Percentiles rank a stretch among this genome's conserved stretches.
These are phyloP conservation scores for Perizoma affinitatum DNA, from an alignment of 2,888 invertebrate genomes.

Conservation along the genomic window DNA sequence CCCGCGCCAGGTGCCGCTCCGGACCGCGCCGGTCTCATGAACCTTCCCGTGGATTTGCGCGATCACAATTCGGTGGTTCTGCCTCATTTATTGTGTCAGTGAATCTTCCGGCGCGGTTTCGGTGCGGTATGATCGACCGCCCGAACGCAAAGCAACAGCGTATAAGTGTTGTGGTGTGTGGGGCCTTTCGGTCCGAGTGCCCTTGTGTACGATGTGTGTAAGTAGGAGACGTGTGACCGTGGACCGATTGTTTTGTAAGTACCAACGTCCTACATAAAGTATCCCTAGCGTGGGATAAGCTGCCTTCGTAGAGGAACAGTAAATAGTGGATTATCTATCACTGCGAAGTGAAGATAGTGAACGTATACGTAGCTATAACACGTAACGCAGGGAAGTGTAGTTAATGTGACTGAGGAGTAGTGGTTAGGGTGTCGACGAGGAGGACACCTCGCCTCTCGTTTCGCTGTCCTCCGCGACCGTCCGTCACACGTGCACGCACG, in stretches of 20 bases:
- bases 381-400: slow-evolving; percentile 58
- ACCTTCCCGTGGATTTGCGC: slow-evolving; percentile 84
- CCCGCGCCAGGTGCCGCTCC: slow-evolving; percentile 84
- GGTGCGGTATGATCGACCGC: slow-evolving; percentile 66
- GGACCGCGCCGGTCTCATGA: slow-evolving; percentile 86
- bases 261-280: slow-evolving; percentile 53
- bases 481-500: slow-evolving; percentile 62
- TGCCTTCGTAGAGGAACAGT: slow-evolving; percentile 10
- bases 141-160: slow-evolving; percentile 45
- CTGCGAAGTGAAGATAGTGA: slow-evolving; percentile 30
- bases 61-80: slow-evolving; percentile 80
- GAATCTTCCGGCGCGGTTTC: slow-evolving; percentile 74
- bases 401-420: slow-evolving; percentile 67
- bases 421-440: slow-evolving; percentile 29
- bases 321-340: slow-evolving; percentile 2
- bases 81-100: slow-evolving; percentile 77
- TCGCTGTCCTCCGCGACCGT: slow-evolving; percentile 56
- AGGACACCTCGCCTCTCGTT: slow-evolving; percentile 63
- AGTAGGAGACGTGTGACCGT: slow-evolving; percentile 76
- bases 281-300: slow-evolving; percentile 55
- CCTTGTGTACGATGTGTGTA: slow-evolving; percentile 76
- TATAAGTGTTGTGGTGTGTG: slow-evolving; percentile 76
- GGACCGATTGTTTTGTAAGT: slow-evolving; percentile 79
- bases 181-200: slow-evolving; percentile 75
- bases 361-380: slow-evolving; percentile 55